These are phyloP conservation scores for Pituophis catenifer DNA, from an alignment of 2,113 vertebrate genomes.

Conservation along the genomic window DNA sequence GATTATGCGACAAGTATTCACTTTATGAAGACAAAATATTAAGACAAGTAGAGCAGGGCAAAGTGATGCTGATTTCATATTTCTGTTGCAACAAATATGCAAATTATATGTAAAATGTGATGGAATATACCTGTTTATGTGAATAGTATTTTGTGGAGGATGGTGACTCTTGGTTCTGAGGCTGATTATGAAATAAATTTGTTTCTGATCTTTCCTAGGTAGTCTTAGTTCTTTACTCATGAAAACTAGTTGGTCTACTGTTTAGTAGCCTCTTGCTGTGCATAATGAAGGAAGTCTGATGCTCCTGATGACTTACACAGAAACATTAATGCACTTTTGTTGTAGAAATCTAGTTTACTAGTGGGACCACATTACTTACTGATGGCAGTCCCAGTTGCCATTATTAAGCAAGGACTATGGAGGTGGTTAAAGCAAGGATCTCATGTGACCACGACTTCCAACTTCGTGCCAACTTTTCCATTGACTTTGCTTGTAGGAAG, in stretches of 20 bases:
- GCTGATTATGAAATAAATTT: background rate
- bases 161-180: background rate
- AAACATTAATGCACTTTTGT: background rate
- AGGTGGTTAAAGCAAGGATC: background rate
- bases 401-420: background rate
- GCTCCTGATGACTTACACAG: background rate
- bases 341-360: background rate
- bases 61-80: background rate
- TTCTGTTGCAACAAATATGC: background rate
- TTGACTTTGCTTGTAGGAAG: background rate
- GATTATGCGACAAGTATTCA: background rate
- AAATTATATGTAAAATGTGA: background rate
- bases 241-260: constrained; percentile 12
- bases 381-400: background rate
- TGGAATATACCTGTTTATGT: background rate
- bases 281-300: background rate
- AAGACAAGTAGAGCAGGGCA: background rate
- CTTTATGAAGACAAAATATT: background rate
- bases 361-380: background rate
- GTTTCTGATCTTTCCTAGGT: background rate
- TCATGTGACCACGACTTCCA: background rate
- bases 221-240: constrained; percentile 27
- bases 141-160: background rate
- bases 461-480: background rate
- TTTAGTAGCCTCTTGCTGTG: constrained; percentile 25